phyloP scores from a whole-genome alignment of 92 coral and sea anemone genomes.

The Zoanthus sociatus region DNA sequence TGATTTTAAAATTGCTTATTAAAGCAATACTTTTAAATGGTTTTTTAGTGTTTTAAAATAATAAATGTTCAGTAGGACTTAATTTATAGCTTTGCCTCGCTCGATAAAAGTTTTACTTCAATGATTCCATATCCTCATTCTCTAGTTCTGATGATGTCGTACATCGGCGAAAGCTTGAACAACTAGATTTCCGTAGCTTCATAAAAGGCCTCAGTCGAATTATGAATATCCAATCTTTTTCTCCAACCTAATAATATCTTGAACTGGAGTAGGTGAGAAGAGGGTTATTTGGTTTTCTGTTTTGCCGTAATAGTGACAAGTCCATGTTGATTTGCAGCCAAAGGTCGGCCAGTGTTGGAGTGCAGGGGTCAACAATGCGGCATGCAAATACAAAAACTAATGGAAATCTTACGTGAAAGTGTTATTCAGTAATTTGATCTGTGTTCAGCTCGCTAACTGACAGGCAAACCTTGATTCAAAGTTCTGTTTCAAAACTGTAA shows the following conservation, averaged over 20 bases:
- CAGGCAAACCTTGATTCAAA: background rate
- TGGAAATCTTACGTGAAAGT: background rate
- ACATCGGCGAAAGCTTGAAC: no score
- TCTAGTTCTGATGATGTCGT: no score
- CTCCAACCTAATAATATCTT: no score
- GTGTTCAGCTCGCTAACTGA: background rate
- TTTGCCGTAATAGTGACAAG: conserved; percentile 4
- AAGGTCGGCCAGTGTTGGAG: background rate
- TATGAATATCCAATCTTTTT: no score
- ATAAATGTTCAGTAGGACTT: no score
- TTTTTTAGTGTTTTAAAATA: no score
- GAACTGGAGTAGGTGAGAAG: no score
- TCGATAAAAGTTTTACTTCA: no score
- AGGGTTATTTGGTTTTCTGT: background rate
- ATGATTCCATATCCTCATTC: no score
- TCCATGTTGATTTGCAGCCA: background rate
- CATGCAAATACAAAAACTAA: conserved; percentile 3
- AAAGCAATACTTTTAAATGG: background rate
- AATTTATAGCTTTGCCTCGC: no score
- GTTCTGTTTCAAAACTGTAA: conserved; percentile 4
- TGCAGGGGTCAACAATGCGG: conserved; percentile 16
- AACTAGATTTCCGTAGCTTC: no score
- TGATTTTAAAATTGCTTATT: background rate
- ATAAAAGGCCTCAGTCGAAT: no score
- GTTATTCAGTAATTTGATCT: conserved; percentile 36